Percentiles rank a stretch among this genome's conserved stretches.
Conservation (phyloP, 2,888 invertebrate genomes). For the Eupithecia dodoneata region DNA sequence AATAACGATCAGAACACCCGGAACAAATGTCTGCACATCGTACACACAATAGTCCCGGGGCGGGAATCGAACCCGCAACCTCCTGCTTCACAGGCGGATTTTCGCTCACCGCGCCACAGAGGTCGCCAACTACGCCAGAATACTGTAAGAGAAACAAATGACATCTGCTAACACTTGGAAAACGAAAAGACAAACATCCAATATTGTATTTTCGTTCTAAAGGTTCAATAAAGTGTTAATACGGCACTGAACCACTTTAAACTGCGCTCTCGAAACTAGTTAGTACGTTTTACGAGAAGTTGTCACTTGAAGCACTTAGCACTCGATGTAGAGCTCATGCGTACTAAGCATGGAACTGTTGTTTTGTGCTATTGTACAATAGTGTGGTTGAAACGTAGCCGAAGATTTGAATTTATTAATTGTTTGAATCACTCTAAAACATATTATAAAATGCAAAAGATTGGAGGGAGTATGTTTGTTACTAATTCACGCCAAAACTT, state of each 20-base stretch:
- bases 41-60: too few relatives aligned
- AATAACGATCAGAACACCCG: too few relatives aligned
- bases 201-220: neutral
- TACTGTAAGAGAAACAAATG: neutral
- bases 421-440: too few relatives aligned
- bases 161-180: neutral
- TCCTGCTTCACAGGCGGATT: too few relatives aligned
- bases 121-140: too few relatives aligned
- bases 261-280: slow-evolving; percentile 14
- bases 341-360: neutral
- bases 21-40: too few relatives aligned
- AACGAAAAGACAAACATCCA: neutral
- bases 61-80: too few relatives aligned
- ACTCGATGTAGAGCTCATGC: slow-evolving; percentile 7
- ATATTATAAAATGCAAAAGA: too few relatives aligned
- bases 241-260: slow-evolving; percentile 28
- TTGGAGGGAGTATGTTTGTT: neutral
- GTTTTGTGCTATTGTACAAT: neutral
- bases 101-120: too few relatives aligned
- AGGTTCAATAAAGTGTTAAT: slow-evolving; percentile 26
- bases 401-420: neutral
- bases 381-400: neutral
- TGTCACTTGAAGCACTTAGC: slow-evolving; percentile 20
- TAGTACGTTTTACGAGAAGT: slow-evolving; percentile 17
- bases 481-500: neutral